Percentiles rank a stretch among this genome's conserved stretches.
Conservation (phyloP, 2,113 vertebrate species). For the Lycaon pictus region DNA sequence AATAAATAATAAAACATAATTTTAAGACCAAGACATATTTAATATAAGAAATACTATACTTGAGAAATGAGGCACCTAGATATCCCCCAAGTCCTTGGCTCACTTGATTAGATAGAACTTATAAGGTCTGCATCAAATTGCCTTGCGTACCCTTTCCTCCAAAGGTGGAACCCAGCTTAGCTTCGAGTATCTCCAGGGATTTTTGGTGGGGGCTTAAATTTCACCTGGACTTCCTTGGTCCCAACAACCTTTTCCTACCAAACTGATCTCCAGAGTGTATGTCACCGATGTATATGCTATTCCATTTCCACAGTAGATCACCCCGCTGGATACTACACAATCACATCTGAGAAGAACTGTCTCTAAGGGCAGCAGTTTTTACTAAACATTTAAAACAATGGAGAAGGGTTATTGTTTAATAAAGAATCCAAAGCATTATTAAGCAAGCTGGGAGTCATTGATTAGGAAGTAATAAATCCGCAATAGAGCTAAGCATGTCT, state of each 20-base stretch:
- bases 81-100: not conserved
- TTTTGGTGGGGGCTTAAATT: not conserved
- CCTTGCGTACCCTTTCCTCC: not conserved
- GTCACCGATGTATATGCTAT: not conserved
- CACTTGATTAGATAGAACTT: not conserved
- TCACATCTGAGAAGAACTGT: not conserved
- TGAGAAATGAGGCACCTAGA: not conserved
- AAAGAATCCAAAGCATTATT: not conserved
- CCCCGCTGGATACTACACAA: not conserved
- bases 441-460: not conserved
- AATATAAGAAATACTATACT: not conserved
- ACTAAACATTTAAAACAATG: not conserved
- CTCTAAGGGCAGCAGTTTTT: not conserved
- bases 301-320: not conserved
- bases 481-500: not conserved
- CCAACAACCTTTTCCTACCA: not conserved
- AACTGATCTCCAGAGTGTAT: not conserved
- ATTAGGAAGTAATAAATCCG: not conserved
- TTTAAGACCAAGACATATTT: slow-evolving; percentile 38
- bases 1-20: not conserved
- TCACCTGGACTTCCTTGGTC: not conserved
- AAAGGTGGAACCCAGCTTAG: not conserved
- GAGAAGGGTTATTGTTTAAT: not conserved
- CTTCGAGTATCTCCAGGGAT: not conserved
- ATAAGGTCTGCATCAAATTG: not conserved